Evolutionary conservation across 1,140 invertebrate genomes (phyloP).

Genomic region (Drosophila ohnishii): DNA sequence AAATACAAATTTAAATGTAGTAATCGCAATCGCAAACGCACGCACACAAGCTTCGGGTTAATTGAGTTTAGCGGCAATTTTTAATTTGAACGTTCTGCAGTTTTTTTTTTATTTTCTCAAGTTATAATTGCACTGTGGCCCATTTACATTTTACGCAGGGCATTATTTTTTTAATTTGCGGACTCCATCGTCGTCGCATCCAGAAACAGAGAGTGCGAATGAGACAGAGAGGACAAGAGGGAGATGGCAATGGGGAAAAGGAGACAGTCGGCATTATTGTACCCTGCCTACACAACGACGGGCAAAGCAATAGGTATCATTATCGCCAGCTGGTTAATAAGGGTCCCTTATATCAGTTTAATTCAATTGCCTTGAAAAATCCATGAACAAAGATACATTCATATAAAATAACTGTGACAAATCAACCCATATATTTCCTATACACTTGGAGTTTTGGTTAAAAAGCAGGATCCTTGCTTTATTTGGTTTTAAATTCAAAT

Average conservation of each 20-base stretch:
- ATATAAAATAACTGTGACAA: slow-evolving; percentile 6
- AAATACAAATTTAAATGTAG: slow-evolving; percentile 21
- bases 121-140: slow-evolving; percentile 73
- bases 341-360: not conserved
- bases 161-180: slow-evolving; percentile 59
- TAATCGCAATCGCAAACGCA: slow-evolving; percentile 7
- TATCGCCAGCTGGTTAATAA: not conserved
- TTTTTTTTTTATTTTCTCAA: slow-evolving; percentile 38
- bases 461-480: not conserved
- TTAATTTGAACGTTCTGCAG: slow-evolving; percentile 73
- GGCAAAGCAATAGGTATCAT: slow-evolving; percentile 1
- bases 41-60: slow-evolving; percentile 39
- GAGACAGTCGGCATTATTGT: slow-evolving; percentile 10
- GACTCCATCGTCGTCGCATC: slow-evolving; percentile 23
- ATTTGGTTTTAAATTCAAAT: no score
- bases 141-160: slow-evolving; percentile 72
- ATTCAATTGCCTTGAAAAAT: slow-evolving; percentile 5
- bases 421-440: not conserved
- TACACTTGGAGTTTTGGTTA: not conserved
- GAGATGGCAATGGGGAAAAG: slow-evolving; percentile 7
- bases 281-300: not conserved
- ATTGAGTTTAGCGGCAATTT: slow-evolving; percentile 75
- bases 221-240: not conserved
- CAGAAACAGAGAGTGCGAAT: not conserved
- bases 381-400: no score